A percentile compares a stretch with the other conserved stretches of the same genome.
These are phyloP conservation scores for Amphimedon queenslandica DNA, from an alignment of 37 sponge, comb jelly and placozoan species.

Conservation along the genomic window DNA sequence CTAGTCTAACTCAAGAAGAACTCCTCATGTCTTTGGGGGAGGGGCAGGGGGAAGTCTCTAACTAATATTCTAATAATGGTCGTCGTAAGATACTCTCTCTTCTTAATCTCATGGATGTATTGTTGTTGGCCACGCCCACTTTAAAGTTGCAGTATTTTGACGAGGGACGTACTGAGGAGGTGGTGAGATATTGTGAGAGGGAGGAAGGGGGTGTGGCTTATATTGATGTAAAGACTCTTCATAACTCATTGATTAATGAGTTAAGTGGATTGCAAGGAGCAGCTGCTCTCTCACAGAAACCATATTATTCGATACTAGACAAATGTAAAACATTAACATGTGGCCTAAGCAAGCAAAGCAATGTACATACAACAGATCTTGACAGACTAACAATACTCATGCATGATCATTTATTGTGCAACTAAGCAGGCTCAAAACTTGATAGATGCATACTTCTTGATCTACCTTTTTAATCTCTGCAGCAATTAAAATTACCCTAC, in stretches of 20 bases:
- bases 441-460: too few relatives aligned
- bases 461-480: too few relatives aligned
- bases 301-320: too few relatives aligned
- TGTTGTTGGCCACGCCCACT: not conserved
- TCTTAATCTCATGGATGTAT: constrained; percentile 33
- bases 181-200: constrained; percentile 28
- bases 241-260: constrained; percentile 39
- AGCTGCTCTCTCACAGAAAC: constrained; percentile 29
- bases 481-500: too few relatives aligned
- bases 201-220: constrained; percentile 29
- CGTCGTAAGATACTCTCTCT: constrained; percentile 42
- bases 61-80: constrained; percentile 25
- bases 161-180: constrained; percentile 17
- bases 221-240: too few relatives aligned
- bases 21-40: not conserved
- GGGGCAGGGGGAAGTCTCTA: not conserved
- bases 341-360: too few relatives aligned
- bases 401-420: too few relatives aligned
- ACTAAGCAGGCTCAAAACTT: too few relatives aligned
- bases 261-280: constrained; percentile 39
- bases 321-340: too few relatives aligned
- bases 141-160: constrained; percentile 45
- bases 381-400: too few relatives aligned
- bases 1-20: constrained; percentile 4
- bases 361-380: too few relatives aligned